Evolutionary conservation across 2,797 vertebrate species (phyloP).

Genomic region (Babyrousa celebensis): DNA sequence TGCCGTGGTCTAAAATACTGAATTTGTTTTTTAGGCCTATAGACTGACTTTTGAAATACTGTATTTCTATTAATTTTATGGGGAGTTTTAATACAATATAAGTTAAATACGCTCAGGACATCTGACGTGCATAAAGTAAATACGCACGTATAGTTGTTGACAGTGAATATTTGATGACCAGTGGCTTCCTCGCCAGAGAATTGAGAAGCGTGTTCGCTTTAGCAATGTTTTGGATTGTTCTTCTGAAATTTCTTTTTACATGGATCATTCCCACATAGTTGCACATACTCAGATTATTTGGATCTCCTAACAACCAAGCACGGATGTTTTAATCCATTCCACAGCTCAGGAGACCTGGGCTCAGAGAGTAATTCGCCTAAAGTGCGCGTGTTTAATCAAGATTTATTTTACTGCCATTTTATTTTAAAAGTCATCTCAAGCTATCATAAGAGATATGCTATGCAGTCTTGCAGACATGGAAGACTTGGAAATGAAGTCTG

Average conservation of each 20-base stretch:
- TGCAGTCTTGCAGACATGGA: background rate
- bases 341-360: background rate
- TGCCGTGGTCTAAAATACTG: background rate
- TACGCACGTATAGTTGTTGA: background rate
- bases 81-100: background rate
- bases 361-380: background rate
- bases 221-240: conserved; percentile 21
- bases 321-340: background rate
- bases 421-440: background rate
- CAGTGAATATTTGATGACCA: background rate
- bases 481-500: conserved; percentile 17
- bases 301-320: background rate
- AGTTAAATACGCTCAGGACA: conserved; percentile 35
- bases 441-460: background rate
- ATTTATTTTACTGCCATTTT: background rate
- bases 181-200: background rate
- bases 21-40: background rate
- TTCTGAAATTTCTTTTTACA: conserved; percentile 19
- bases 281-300: background rate
- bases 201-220: conserved; percentile 22
- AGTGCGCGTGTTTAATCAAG: background rate
- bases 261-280: background rate
- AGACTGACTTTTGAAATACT: background rate
- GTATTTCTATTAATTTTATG: background rate
- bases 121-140: conserved; percentile 13